Conservation (phyloP, 2,113 vertebrate genomes). For the Erpornis zantholeuca region DNA sequence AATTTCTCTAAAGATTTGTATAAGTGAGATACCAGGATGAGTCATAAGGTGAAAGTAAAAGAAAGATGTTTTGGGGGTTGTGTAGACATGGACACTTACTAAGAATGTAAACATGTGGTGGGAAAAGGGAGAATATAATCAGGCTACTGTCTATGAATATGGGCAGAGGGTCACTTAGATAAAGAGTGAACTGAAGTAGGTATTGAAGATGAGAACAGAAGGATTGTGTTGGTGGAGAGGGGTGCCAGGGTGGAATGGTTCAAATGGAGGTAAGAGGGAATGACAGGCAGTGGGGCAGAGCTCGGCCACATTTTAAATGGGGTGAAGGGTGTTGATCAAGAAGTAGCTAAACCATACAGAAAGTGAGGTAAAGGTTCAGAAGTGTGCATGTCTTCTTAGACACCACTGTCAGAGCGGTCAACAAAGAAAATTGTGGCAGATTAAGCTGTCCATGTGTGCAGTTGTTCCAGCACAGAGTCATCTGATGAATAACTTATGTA, state of each 20-base stretch:
- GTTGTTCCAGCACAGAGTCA: background rate
- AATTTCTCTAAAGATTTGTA: background rate
- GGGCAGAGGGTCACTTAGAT: accelerated
- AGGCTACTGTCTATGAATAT: background rate
- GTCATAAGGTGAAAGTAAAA: background rate
- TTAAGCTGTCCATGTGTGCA: background rate
- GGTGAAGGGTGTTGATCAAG: background rate
- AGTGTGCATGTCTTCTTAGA: background rate
- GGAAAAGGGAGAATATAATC: background rate
- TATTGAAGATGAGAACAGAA: background rate
- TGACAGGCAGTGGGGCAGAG: background rate
- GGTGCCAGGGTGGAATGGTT: background rate
- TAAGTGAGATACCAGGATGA: background rate
- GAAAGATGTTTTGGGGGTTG: background rate
- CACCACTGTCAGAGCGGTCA: background rate
- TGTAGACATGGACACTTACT: background rate
- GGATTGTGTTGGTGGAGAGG: background rate
- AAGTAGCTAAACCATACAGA: background rate
- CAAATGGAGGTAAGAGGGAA: background rate
- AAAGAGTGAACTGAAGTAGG: background rate
- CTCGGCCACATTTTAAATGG: background rate
- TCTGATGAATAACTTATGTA: background rate
- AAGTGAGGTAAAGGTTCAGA: background rate
- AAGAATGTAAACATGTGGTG: background rate
- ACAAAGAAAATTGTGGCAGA: background rate